These are phyloP conservation scores for Andrena praecox DNA, from an alignment of 2,888 invertebrate species.

Conservation along the genomic window DNA sequence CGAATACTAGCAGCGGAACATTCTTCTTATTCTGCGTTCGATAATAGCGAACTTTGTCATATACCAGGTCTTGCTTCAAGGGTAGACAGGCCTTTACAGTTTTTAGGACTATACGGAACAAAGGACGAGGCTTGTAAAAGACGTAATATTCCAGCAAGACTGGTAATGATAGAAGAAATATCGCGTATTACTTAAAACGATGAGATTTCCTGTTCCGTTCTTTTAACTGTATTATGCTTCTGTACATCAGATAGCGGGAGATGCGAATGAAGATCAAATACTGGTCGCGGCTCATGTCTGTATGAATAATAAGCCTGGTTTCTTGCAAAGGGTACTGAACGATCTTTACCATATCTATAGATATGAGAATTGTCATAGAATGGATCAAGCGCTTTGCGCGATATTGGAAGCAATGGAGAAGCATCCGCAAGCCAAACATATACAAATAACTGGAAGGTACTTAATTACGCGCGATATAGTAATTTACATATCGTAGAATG, in stretches of 20 bases:
- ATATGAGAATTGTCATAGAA: conserved; percentile 92
- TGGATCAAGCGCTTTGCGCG: conserved; percentile 91
- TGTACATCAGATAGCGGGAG: conserved; percentile 91
- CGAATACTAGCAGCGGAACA: conserved; percentile 88
- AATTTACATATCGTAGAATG: background rate
- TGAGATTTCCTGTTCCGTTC: background rate
- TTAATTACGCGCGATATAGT: conserved; percentile 36
- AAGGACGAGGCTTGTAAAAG: conserved; percentile 95
- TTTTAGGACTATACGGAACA: conserved; percentile 96
- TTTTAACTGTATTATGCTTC: conserved; percentile 16
- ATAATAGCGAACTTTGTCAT: conserved; percentile 86
- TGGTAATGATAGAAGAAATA: conserved; percentile 86
- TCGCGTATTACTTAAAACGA: background rate
- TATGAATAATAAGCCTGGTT: conserved; percentile 91
- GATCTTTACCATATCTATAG: conserved; percentile 95
- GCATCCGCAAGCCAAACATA: conserved; percentile 94
- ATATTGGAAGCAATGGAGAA: conserved; percentile 96
- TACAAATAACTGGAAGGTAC: conserved; percentile 96
- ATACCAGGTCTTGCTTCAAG: conserved; percentile 94
- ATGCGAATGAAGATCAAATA: conserved; percentile 96
- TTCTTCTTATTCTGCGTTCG: conserved; percentile 68
- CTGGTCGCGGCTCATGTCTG: conserved; percentile 93
- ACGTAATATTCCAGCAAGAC: conserved; percentile 95
- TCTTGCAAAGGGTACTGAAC: conserved; percentile 94
- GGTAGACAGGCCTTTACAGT: conserved; percentile 92